Conservation (phyloP, 1,140 invertebrate genomes). For the Drosophila nigrodunni region DNA sequence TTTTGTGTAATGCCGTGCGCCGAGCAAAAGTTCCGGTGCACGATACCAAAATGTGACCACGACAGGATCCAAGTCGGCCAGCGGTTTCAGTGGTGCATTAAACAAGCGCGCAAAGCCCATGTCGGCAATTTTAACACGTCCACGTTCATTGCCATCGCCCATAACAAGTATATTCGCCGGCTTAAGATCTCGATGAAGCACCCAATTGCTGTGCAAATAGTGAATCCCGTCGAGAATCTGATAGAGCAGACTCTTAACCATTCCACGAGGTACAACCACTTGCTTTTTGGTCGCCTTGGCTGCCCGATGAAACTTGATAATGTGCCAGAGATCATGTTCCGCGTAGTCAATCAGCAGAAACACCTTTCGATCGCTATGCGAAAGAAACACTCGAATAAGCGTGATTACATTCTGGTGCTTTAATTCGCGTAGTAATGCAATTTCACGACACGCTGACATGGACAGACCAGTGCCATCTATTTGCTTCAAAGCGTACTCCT, state of each 20-base stretch:
- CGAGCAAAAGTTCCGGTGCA: constrained; percentile 97
- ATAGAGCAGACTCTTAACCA: constrained; percentile 99
- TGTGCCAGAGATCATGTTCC: constrained; percentile 99
- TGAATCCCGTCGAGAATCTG: constrained; percentile 99
- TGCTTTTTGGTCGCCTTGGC: constrained; percentile 99
- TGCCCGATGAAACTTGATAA: constrained; percentile 99
- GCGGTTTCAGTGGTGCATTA: constrained; percentile 98
- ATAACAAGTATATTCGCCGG: constrained; percentile 99
- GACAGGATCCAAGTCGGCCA: constrained; percentile 99
- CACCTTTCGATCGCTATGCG: constrained; percentile 98
- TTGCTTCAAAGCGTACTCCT: constrained; percentile 99
- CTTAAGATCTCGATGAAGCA: constrained; percentile 99
- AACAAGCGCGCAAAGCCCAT: constrained; percentile 99
- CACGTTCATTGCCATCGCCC: constrained; percentile 98
- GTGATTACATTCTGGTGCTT: constrained; percentile 99
- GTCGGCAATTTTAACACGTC: constrained; percentile 99
- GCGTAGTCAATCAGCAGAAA: constrained; percentile 99
- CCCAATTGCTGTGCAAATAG: constrained; percentile 99
- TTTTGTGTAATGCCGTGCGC: constrained; percentile 99
- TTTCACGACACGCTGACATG: constrained; percentile 99
- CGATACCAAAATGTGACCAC: constrained; percentile 99
- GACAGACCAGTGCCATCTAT: constrained; percentile 99
- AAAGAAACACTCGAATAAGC: constrained; percentile 98
- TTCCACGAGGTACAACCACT: constrained; percentile 97
- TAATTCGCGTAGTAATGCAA: constrained; percentile 98